These are phyloP conservation scores for Pegoplata infirma DNA, from an alignment of 2,888 invertebrate species.

Conservation along the genomic window DNA sequence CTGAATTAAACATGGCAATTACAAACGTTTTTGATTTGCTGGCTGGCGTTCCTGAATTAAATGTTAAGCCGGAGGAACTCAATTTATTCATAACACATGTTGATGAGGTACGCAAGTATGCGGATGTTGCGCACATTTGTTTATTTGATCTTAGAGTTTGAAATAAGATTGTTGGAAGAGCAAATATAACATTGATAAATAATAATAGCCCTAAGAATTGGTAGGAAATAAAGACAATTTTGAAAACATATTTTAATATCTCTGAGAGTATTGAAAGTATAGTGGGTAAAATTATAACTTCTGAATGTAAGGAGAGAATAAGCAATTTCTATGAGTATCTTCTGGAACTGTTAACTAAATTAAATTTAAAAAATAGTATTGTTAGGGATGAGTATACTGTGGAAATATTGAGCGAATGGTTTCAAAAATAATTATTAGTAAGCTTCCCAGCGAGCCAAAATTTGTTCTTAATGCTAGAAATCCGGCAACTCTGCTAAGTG, in stretches of 20 bases:
- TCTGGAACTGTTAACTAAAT: not conserved
- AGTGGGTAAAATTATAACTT: not conserved
- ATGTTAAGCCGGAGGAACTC: too few relatives aligned
- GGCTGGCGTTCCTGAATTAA: too few relatives aligned
- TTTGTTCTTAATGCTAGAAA: constrained; percentile 26
- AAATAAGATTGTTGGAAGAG: constrained; percentile 1
- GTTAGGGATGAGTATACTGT: constrained; percentile 14
- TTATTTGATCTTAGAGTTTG: too few relatives aligned
- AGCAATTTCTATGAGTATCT: not conserved
- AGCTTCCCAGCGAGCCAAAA: constrained; percentile 27
- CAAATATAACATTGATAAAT: constrained; percentile 1
- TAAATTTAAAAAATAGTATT: constrained; percentile 22
- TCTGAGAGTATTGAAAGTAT: not conserved
- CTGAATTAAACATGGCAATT: too few relatives aligned
- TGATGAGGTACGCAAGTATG: too few relatives aligned
- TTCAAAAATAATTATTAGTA: constrained; percentile 32
- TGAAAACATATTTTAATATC: not conserved
- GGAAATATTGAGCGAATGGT: constrained; percentile 36
- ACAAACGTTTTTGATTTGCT: too few relatives aligned
- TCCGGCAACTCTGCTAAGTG: not conserved
- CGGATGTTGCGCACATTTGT: too few relatives aligned
- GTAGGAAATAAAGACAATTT: not conserved
- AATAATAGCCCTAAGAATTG: not conserved
- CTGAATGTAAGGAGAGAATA: not conserved
- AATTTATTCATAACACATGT: too few relatives aligned